Base-by-base conservation (phyloP, 2,797 vertebrate species). In the Podarcis siculus region DNA sequence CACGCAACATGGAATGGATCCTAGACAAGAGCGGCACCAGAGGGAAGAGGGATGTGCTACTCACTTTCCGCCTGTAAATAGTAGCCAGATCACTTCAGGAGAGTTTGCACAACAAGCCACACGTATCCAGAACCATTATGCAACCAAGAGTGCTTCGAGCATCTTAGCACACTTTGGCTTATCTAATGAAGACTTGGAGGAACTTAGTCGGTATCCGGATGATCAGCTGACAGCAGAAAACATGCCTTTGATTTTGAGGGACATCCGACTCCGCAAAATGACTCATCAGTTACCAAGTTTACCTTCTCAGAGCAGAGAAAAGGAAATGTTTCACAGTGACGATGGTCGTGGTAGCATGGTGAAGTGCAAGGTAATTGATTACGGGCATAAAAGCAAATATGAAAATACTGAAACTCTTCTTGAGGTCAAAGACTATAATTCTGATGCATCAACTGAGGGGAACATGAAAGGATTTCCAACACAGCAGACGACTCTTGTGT, bases 141-240 rank as follows among this genome's bases (percentile, higher is more conserved):
- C 97, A 0, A 98, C 97, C 0, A 98, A 99, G 91, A 98, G 98
- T 5, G 98, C 98, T 35, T 97, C 98, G 42, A 98, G 97, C 89
- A 98, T 99, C 87, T 96, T 99, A 82, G 96, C 98, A 61, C 98
- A 98, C 27, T 99, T 99, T 79, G 98, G 98, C 86, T 97, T 99
- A 75, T 98, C 98, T 69, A 98, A 98, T 71, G 98, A 99, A 82
- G 99, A 99, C 86, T 94, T 99, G 90, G 98, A 99, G 92, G 97
- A 98, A 90, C 98, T 99, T 30, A 98, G 98, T 83, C 97, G 97
- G 58, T 99, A 98, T 82, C 98, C 99, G 0, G 99, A 99, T 64
- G 97, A 99, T 72, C 98, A 99, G 91, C 95, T 99, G 32, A 99
- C 99, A 0, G 98, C 98, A 1, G 97, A 97, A 89, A 99, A 99